Evolutionary conservation across 1,140 invertebrate species (phyloP).

Genomic region (Drosophila oshimai): DNA sequence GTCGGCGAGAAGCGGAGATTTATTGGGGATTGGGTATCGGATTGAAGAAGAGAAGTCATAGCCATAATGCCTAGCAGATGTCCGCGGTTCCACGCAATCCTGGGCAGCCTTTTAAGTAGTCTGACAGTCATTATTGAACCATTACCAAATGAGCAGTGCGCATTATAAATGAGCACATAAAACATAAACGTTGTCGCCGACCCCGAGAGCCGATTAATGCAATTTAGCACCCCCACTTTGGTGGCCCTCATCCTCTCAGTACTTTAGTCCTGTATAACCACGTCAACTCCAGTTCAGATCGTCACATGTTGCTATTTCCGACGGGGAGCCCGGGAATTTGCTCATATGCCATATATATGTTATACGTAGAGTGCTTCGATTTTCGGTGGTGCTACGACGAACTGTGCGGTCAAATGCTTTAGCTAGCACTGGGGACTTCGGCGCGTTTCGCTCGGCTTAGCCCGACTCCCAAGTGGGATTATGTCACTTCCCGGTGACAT

Average conservation of each 20-base stretch:
- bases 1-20: constrained; percentile 45
- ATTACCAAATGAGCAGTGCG: constrained; percentile 75
- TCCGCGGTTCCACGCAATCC: constrained; percentile 52
- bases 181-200: constrained; percentile 76
- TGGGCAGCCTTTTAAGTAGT: constrained; percentile 55
- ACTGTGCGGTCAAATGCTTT: constrained; percentile 77
- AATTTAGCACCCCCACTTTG: constrained; percentile 71
- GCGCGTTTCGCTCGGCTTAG: constrained; percentile 71
- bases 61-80: constrained; percentile 47
- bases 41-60: constrained; percentile 11
- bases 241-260: neutral
- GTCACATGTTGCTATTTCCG: constrained; percentile 73
- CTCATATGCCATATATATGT: constrained; percentile 43
- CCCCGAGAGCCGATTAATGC: constrained; percentile 71
- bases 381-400: neutral
- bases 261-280: neutral
- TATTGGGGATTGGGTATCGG: constrained; percentile 25
- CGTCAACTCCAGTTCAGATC: constrained; percentile 4
- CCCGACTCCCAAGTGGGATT: constrained; percentile 79
- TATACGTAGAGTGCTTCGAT: constrained; percentile 3
- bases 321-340: constrained; percentile 42
- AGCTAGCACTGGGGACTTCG: constrained; percentile 59
- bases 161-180: constrained; percentile 80
- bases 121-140: constrained; percentile 69
- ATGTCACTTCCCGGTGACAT: constrained; percentile 79